Evolutionary conservation across 92 coral and sea anemone genomes (phyloP).

Genomic region (Epizoanthus fatuus): DNA sequence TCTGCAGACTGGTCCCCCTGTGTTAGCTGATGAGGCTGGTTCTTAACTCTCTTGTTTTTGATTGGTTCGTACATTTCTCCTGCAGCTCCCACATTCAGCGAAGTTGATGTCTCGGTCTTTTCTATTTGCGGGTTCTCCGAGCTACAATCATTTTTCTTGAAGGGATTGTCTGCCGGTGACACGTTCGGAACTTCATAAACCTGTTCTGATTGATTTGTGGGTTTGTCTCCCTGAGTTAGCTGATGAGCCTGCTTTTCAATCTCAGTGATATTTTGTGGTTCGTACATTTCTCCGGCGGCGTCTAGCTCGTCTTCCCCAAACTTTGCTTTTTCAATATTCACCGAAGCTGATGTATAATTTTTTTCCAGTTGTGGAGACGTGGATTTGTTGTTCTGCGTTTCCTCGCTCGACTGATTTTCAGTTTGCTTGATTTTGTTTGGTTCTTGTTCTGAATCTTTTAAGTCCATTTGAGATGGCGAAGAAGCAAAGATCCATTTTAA

Average conservation of each 20-base stretch:
- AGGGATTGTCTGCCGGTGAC: too few relatives aligned
- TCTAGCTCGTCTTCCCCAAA: slow-evolving; percentile 27
- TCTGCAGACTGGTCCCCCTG: too few relatives aligned
- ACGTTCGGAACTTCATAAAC: too few relatives aligned
- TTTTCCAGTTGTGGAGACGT: neutral
- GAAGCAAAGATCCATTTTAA: slow-evolving; percentile 55
- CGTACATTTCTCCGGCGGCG: neutral
- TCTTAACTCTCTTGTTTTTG: neutral
- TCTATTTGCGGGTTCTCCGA: too few relatives aligned
- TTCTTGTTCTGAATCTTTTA: slow-evolving; percentile 11
- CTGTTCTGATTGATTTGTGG: too few relatives aligned
- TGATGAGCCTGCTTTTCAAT: too few relatives aligned
- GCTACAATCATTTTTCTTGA: too few relatives aligned
- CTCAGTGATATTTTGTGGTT: neutral
- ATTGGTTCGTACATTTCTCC: slow-evolving; percentile 14
- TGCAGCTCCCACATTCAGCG: neutral
- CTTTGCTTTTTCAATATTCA: neutral
- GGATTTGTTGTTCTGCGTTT: neutral
- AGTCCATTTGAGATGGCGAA: neutral
- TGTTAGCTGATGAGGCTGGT: too few relatives aligned
- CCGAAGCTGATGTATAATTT: neutral
- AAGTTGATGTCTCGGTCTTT: too few relatives aligned
- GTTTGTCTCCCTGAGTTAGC: too few relatives aligned
- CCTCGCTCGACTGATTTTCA: neutral
- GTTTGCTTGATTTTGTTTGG: neutral